A percentile compares a stretch with the other conserved stretches of the same genome.
phyloP scores from a whole-genome alignment of 2,113 vertebrate genomes.

The Sebastes fasciatus region DNA sequence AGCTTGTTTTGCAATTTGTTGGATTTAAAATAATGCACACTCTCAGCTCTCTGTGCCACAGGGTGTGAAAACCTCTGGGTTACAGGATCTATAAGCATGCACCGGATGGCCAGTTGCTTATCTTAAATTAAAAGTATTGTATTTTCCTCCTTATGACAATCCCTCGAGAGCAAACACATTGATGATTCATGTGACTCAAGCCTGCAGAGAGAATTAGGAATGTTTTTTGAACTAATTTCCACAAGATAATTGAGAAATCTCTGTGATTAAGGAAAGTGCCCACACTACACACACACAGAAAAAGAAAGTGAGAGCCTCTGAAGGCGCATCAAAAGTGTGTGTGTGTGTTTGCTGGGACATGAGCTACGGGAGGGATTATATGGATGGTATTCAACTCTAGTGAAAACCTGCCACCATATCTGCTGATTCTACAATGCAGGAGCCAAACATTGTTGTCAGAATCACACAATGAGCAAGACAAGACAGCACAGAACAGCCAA shows the following conservation, averaged over 20 bases:
- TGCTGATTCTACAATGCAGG: conserved; percentile 5
- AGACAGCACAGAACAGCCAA: conserved; percentile 30
- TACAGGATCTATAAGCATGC: not conserved
- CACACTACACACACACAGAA: not conserved
- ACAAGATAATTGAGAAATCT: conserved; percentile 28
- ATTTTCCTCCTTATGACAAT: not conserved
- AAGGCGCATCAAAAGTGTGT: not conserved
- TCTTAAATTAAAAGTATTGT: not conserved
- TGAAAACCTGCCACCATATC: conserved; percentile 63
- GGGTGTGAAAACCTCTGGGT: not conserved
- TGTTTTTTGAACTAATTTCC: not conserved
- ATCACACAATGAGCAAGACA: conserved; percentile 49
- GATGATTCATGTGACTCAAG: conserved; percentile 4
- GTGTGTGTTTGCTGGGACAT: conserved; percentile 39
- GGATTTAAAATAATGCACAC: conserved; percentile 25
- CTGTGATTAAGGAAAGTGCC: conserved; percentile 14
- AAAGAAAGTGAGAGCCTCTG: conserved; percentile 13
- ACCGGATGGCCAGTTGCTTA: not conserved
- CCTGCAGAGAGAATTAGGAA: not conserved
- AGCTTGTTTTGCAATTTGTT: conserved; percentile 17
- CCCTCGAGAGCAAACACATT: not conserved
- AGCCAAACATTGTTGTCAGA: conserved; percentile 44
- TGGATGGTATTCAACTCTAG: conserved; percentile 63
- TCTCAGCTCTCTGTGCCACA: not conserved
- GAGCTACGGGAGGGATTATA: conserved; percentile 49